A percentile compares a stretch with the other conserved stretches of the same genome.
These are phyloP conservation scores for Orbicella faveolata DNA, from an alignment of 64 coral and sea anemone species.

Conservation along the genomic window DNA sequence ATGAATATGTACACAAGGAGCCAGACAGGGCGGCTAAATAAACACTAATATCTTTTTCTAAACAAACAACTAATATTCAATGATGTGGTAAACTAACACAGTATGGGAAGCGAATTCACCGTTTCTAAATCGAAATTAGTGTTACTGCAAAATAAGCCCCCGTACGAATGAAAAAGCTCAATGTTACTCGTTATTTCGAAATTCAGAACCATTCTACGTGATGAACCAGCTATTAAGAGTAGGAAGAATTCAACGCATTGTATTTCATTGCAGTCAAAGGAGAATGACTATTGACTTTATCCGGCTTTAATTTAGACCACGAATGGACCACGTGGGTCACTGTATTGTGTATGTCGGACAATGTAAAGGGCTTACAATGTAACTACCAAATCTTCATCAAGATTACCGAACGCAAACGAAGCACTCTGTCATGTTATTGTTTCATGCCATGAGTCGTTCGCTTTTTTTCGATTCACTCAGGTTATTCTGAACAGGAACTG, in stretches of 20 bases:
- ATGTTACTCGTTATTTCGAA: neutral
- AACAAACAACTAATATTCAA: conserved; percentile 38
- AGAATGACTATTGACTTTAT: conserved; percentile 11
- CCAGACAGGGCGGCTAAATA: conserved; percentile 32
- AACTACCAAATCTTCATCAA: conserved; percentile 6
- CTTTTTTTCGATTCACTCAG: neutral
- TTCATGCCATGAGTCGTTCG: neutral
- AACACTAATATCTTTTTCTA: conserved; percentile 37
- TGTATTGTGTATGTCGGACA: conserved; percentile 16
- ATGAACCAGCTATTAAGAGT: neutral
- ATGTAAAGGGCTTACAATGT: conserved; percentile 14
- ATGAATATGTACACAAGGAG: neutral
- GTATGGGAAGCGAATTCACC: neutral
- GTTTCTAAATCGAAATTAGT: neutral
- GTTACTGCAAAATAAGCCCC: neutral
- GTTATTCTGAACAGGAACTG: neutral
- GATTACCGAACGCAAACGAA: neutral
- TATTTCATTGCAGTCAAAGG: neutral
- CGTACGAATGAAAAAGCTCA: too few species aligned
- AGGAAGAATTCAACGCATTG: conserved; percentile 4
- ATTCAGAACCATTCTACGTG: too few species aligned
- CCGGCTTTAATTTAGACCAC: neutral
- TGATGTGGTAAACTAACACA: neutral
- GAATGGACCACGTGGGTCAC: neutral
- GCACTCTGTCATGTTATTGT: neutral